phyloP scores from a whole-genome alignment of 2,797 vertebrate species.

The Dermochelys coriacea region DNA sequence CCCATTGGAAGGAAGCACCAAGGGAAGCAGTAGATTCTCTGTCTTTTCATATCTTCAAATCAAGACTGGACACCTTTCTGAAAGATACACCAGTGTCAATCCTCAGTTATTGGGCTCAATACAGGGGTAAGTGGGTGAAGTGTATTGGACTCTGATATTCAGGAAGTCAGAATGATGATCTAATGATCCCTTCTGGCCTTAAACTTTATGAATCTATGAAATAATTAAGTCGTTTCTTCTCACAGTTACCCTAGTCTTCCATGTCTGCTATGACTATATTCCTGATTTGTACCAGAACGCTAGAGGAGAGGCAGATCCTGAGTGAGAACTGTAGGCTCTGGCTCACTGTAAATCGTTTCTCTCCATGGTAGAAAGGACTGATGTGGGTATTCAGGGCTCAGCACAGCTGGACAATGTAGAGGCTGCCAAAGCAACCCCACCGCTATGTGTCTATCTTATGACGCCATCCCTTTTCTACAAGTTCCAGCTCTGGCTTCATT shows the following conservation, averaged over 20 bases:
- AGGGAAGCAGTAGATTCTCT: neutral
- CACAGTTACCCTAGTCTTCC: neutral
- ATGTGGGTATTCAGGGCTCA: slow-evolving; percentile 41
- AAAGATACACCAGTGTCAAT: neutral
- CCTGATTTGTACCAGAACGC: neutral
- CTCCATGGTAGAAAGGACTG: slow-evolving; percentile 41
- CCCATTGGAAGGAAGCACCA: slow-evolving; percentile 10
- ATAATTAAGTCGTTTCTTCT: neutral
- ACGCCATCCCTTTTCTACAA: neutral
- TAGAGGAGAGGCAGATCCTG: neutral
- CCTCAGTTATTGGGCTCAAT: neutral
- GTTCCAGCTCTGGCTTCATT: neutral
- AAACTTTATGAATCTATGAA: neutral
- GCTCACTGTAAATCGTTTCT: slow-evolving; percentile 5
- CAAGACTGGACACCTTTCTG: neutral
- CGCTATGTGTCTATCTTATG: slow-evolving; percentile 50
- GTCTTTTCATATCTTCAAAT: neutral
- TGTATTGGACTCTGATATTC: neutral
- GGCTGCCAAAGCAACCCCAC: slow-evolving; percentile 61
- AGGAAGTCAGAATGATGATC: neutral
- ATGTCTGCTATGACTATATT: rapidly evolving
- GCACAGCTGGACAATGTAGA: slow-evolving; percentile 39
- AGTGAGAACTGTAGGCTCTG: neutral
- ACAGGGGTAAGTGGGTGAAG: neutral
- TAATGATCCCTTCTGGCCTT: neutral